Evolutionary conservation across 2,113 vertebrate genomes (phyloP), one percentile per base, ranked within the genome.

Genomic region (Muscicapa adusta): DNA sequence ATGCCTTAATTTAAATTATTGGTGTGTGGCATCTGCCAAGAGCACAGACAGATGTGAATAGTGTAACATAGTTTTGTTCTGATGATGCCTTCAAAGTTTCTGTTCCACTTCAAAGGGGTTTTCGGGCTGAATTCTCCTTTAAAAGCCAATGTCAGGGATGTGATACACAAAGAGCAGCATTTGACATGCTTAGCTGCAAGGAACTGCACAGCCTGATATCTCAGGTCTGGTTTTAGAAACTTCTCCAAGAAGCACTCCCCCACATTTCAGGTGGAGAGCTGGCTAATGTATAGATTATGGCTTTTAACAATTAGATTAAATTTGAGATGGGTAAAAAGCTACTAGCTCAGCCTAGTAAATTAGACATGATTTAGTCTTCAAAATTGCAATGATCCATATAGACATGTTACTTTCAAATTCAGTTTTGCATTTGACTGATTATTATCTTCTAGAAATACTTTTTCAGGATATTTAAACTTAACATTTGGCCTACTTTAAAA

Each of bases 1-100:
- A 84, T 66, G 25, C 88, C 83, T 96, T 85, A 74, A 85, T 96
- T 94, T 94, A 82, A 95, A 92, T 95, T 77, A 79, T 61, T 88
- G 78, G 88, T 93, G 53, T 91, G 84, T 42, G 25, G 81, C 87
- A 90, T 82, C 90, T 94, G 92, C 91, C 91, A 91, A 96, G 78
- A 48, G 61, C 50, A 90, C 34, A 89, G 51, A 57, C 51, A 89
- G 79, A 95, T 91, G 61, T 84, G 83, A 86, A 72, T 42, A 85
- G 33, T 78, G 57, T 65, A 92, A 77, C 2, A 18, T 91, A 74
- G 63, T 94, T 96, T 94, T 76, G 48, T 93, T 94, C 71, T 90
- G 79, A 88, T 57, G 45, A 60, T 88, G 25, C 28, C 75, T 94
- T 91, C 80, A 70, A 94, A 94, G 76, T 93, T 91, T 91, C 65